phyloP scores from a whole-genome alignment of 2,888 invertebrate species.

The Allophyes oxyacanthae region DNA sequence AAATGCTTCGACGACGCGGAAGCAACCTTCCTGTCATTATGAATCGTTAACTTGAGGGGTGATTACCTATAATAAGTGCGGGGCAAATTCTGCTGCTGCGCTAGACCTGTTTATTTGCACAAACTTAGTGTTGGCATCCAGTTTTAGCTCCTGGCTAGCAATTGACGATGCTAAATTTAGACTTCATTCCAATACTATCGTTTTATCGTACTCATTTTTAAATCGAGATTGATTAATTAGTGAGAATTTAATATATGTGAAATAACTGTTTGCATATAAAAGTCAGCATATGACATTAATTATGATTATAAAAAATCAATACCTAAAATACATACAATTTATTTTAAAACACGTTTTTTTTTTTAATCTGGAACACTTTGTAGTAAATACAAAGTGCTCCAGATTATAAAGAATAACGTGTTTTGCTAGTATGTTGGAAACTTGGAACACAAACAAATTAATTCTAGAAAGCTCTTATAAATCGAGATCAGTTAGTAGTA shows the following conservation, averaged over 20 bases:
- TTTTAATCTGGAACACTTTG: too few species aligned
- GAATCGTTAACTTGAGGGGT: slow-evolving; percentile 68
- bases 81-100: slow-evolving; percentile 41
- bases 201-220: slow-evolving; percentile 29
- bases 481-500: slow-evolving; percentile 59
- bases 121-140: slow-evolving; percentile 44
- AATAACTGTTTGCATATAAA: slow-evolving; percentile 35
- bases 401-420: slow-evolving; percentile 32
- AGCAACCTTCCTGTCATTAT: slow-evolving; percentile 75
- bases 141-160: slow-evolving; percentile 43
- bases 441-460: slow-evolving; percentile 22
- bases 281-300: slow-evolving; percentile 3
- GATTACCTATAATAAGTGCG: slow-evolving; percentile 66
- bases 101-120: slow-evolving; percentile 54
- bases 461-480: slow-evolving; percentile 46
- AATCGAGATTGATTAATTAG: slow-evolving; percentile 6
- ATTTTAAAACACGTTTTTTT: too few species aligned
- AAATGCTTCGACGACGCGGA: slow-evolving; percentile 72
- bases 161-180: slow-evolving; percentile 54
- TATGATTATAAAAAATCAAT: slow-evolving; percentile 22
- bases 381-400: slow-evolving; percentile 31
- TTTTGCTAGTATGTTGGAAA: slow-evolving; percentile 9
- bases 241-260: slow-evolving; percentile 22
- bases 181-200: slow-evolving; percentile 35
- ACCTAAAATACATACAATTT: not conserved